These are phyloP conservation scores for Leptopilina boulardi DNA, from an alignment of 1,140 invertebrate genomes.

Conservation along the genomic window DNA sequence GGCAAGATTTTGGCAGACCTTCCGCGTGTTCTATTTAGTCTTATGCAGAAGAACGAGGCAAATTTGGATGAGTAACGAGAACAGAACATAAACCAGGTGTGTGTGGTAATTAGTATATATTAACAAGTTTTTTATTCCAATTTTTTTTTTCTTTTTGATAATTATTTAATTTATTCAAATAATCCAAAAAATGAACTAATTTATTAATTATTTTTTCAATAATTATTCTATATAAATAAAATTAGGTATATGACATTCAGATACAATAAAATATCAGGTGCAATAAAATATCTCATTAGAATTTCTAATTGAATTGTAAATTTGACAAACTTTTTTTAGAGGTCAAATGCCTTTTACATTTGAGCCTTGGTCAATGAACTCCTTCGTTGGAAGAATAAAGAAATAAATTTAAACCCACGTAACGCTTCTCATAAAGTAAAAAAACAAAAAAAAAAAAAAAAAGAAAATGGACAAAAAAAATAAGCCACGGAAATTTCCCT, in stretches of 20 bases:
- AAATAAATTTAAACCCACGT: background rate
- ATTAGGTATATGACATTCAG: no score
- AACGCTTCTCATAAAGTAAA: background rate
- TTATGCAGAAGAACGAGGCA: slow-evolving; percentile 45
- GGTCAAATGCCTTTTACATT: background rate
- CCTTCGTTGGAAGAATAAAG: background rate
- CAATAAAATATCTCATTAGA: background rate
- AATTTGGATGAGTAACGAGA: slow-evolving; percentile 47
- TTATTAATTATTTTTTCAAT: no score
- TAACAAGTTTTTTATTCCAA: slow-evolving; percentile 28
- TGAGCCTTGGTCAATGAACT: slow-evolving; percentile 5
- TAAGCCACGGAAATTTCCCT: background rate
- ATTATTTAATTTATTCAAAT: no score
- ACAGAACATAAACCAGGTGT: slow-evolving; percentile 37
- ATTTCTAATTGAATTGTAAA: background rate
- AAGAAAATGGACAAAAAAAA: slow-evolving; percentile 2
- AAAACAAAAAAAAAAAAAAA: background rate
- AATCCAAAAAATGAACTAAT: no score
- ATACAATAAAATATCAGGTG: no score
- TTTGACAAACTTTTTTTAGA: slow-evolving; percentile 3
- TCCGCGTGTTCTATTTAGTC: slow-evolving; percentile 62
- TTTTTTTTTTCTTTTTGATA: slow-evolving; percentile 24
- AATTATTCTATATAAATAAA: no score
- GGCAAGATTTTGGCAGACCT: slow-evolving; percentile 61
- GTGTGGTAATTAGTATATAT: slow-evolving; percentile 44